Evolutionary conservation across 2,888 invertebrate genomes (phyloP).

Genomic region (Tetranychus piercei): DNA sequence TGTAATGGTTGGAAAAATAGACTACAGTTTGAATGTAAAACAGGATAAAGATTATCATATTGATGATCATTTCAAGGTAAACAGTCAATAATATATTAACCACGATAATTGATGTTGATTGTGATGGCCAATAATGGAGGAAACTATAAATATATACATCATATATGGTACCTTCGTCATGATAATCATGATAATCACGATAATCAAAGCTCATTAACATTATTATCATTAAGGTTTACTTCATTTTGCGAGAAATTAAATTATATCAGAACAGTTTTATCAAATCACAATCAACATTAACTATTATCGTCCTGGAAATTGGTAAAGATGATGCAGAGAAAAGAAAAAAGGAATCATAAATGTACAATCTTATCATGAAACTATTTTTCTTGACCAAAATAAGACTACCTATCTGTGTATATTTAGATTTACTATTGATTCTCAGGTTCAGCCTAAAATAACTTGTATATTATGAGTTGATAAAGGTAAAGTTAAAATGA

Average conservation of each 20-base stretch:
- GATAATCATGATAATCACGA: neutral
- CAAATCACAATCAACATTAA: neutral
- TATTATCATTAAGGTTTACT: too few relatives aligned
- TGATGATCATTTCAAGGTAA: neutral
- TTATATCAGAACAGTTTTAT: too few relatives aligned
- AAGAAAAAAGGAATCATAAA: neutral
- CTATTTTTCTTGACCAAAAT: neutral
- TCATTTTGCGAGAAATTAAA: too few relatives aligned
- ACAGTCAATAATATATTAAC: neutral
- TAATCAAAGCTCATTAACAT: neutral
- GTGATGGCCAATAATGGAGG: neutral
- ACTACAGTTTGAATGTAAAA: neutral
- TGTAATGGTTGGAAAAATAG: neutral
- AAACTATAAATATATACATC: neutral
- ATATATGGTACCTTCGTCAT: neutral
- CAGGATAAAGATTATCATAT: neutral
- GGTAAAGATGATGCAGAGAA: too few relatives aligned
- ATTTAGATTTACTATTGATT: too few relatives aligned
- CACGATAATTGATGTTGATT: neutral
- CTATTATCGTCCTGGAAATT: neutral
- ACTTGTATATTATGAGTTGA: too few relatives aligned
- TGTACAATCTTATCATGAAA: neutral
- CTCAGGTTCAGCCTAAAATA: too few relatives aligned
- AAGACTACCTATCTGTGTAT: neutral
- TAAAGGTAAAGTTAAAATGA: too few relatives aligned